A percentile compares a stretch with the other conserved stretches of the same genome.
phyloP scores from a whole-genome alignment of 1,140 invertebrate genomes.

The Limonius californicus region DNA sequence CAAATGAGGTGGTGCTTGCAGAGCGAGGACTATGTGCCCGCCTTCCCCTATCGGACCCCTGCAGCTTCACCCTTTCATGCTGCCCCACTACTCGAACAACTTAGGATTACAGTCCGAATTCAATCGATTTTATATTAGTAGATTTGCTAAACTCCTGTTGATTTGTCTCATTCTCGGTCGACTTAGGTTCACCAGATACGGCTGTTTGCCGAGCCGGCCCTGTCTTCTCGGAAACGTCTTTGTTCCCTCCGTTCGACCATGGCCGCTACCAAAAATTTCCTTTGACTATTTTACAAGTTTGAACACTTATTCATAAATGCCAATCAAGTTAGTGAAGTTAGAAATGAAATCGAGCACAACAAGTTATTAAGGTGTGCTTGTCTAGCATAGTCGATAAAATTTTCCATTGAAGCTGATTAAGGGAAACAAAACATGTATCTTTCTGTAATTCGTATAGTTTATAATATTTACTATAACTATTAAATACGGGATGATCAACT shows the following conservation, averaged over 20 bases:
- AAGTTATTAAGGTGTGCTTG: too few relatives aligned
- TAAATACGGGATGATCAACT: too few relatives aligned
- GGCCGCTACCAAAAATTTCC: not conserved
- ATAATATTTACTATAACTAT: too few relatives aligned
- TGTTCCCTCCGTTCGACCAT: not conserved
- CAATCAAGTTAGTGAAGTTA: too few relatives aligned
- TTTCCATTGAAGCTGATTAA: too few relatives aligned
- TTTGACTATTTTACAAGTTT: too few relatives aligned
- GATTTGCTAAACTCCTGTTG: constrained; percentile 14
- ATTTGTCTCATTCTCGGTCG: constrained; percentile 12
- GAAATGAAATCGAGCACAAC: too few relatives aligned
- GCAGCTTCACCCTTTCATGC: constrained; percentile 36
- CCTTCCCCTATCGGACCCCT: constrained; percentile 43
- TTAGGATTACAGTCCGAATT: constrained; percentile 44
- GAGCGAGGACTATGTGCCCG: constrained; percentile 43
- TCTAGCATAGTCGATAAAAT: too few relatives aligned
- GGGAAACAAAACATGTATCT: too few relatives aligned
- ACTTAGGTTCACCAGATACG: constrained; percentile 4
- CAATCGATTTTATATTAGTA: constrained; percentile 42
- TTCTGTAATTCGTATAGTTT: too few relatives aligned
- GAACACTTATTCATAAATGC: too few relatives aligned
- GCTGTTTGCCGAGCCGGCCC: not conserved
- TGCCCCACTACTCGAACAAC: constrained; percentile 23
- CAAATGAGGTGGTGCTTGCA: constrained; percentile 75
- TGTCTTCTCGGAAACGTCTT: not conserved